These are phyloP conservation scores for Nomada ferruginata DNA, from an alignment of 2,888 invertebrate species.

Conservation along the genomic window DNA sequence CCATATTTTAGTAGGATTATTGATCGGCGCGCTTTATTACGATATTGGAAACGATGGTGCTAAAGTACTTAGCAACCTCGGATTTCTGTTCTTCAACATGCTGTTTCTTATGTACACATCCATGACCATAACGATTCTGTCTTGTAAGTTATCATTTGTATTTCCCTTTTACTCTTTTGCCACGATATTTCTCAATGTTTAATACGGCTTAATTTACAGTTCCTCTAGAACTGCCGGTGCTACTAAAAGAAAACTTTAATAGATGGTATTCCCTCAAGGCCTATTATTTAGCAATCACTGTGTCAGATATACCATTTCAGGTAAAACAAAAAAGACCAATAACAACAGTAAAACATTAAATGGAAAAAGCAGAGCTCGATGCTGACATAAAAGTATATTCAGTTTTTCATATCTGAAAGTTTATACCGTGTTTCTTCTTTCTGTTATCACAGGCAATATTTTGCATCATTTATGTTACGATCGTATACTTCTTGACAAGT, in stretches of 20 bases:
- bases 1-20: conserved; percentile 95
- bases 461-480: conserved; percentile 95
- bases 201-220: conserved; percentile 85
- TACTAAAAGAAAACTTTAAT: conserved; percentile 97
- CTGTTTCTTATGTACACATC: conserved; percentile 99
- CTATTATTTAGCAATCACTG: conserved; percentile 97
- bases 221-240: conserved; percentile 97
- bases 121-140: conserved; percentile 99
- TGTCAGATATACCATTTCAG: conserved; percentile 99
- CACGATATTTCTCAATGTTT: not conserved
- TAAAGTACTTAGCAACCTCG: conserved; percentile 97
- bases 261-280: conserved; percentile 98
- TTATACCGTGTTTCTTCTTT: conserved; percentile 32
- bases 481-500: conserved; percentile 97
- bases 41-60: conserved; percentile 98
- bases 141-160: conserved; percentile 90
- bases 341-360: no score
- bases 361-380: not conserved
- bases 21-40: conserved; percentile 97
- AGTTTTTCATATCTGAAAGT: not conserved
- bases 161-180: not conserved
- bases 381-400: not conserved
- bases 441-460: conserved; percentile 91
- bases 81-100: conserved; percentile 99
- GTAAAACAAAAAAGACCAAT: conserved; percentile 84